Conservation (phyloP, 2,113 vertebrate genomes). For the Charina bottae region DNA sequence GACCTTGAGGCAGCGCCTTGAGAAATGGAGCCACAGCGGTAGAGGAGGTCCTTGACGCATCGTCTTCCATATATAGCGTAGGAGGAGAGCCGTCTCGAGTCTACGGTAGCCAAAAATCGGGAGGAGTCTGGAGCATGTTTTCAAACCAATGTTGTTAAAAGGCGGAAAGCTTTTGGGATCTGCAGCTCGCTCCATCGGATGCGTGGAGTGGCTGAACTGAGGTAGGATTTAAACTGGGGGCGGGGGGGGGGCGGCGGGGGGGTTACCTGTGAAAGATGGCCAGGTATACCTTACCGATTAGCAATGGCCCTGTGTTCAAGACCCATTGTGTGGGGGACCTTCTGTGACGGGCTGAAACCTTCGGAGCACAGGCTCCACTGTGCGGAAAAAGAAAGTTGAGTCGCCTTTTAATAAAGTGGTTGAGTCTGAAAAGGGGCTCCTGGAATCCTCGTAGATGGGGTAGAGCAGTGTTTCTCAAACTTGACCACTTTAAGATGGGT, state of each 20-base stretch:
- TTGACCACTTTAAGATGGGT: neutral
- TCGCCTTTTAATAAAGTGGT: neutral
- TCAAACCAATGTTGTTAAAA: neutral
- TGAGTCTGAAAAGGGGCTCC: neutral
- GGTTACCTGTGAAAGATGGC: neutral
- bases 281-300: rapidly evolving
- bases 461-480: no score
- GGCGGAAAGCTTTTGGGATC: neutral
- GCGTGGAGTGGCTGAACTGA: neutral
- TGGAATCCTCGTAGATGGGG: neutral
- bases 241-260: neutral
- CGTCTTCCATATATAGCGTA: neutral
- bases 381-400: neutral
- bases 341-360: neutral
- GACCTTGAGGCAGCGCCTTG: neutral
- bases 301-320: neutral
- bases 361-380: neutral
- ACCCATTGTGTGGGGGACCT: no score
- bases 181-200: neutral
- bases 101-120: neutral
- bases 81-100: neutral
- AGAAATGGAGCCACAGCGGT: neutral
- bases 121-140: rapidly evolving
- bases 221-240: no score
- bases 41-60: neutral